A percentile compares a stretch with the other conserved stretches of the same genome.
These are phyloP conservation scores for Rhadinocentrus ornatus DNA, from an alignment of 2,797 vertebrate genomes.

Conservation along the genomic window DNA sequence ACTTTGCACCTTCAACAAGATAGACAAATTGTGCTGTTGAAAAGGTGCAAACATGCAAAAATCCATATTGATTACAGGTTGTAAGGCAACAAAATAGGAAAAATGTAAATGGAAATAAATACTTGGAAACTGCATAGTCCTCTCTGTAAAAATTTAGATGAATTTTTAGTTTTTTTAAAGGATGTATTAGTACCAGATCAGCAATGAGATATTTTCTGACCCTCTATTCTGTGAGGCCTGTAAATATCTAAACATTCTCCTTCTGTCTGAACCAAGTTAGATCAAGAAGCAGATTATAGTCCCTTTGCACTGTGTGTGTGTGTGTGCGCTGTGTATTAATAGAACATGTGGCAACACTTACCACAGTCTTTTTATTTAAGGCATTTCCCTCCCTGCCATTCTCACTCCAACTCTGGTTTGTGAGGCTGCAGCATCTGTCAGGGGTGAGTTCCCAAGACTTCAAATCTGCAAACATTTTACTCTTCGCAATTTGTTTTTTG, in stretches of 20 bases:
- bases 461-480: constrained; percentile 21
- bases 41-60: neutral
- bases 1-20: neutral
- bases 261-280: constrained; percentile 44
- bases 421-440: constrained; percentile 44
- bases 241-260: constrained; percentile 45
- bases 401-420: constrained; percentile 50
- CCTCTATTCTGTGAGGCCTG: constrained; percentile 8
- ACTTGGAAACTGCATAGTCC: neutral
- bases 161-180: neutral
- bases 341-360: constrained; percentile 83
- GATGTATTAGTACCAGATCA: neutral
- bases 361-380: constrained; percentile 65
- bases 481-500: neutral
- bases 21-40: neutral
- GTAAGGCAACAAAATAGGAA: neutral
- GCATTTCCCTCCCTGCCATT: constrained; percentile 69
- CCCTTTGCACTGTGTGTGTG: constrained; percentile 24
- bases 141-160: neutral
- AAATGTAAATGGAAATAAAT: neutral
- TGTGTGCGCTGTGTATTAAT: constrained; percentile 62
- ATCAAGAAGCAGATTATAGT: constrained; percentile 61
- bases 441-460: constrained; percentile 62
- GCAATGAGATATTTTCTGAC: constrained; percentile 13
- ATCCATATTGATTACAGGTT: neutral